Evolutionary conservation across 2,888 invertebrate species (phyloP).

Genomic region (Andrena fulva): DNA sequence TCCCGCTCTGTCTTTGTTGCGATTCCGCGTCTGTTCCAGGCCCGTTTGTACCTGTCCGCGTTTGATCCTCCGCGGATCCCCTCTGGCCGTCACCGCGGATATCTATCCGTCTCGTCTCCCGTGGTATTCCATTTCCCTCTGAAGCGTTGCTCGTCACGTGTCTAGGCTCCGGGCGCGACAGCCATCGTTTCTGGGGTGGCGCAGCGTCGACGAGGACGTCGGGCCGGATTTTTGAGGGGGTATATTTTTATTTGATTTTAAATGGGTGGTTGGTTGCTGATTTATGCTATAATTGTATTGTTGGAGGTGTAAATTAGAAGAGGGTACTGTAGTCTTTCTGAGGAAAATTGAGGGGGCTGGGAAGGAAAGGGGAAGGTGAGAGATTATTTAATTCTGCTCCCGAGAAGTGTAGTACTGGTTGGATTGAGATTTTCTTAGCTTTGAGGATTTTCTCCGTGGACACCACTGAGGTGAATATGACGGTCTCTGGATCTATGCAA

Average conservation of each 20-base stretch:
- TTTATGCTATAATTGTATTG: no score
- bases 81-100: not conserved
- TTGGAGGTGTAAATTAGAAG: no score
- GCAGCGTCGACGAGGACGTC: not conserved
- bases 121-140: slow-evolving; percentile 29
- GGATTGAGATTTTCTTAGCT: no score
- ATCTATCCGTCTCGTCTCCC: not conserved
- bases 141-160: not conserved
- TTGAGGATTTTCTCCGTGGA: no score
- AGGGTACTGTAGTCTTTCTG: no score
- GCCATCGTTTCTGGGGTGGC: not conserved
- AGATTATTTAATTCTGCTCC: no score
- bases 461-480: no score
- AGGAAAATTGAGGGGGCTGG: no score
- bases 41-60: slow-evolving; percentile 32
- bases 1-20: slow-evolving; percentile 40
- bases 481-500: no score
- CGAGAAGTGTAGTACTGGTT: no score
- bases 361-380: no score
- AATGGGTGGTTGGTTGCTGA: no score
- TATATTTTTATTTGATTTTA: not conserved
- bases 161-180: not conserved
- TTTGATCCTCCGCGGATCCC: slow-evolving; percentile 29
- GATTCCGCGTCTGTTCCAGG: slow-evolving; percentile 32
- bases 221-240: not conserved